phyloP scores from a whole-genome alignment of 2,113 vertebrate genomes.

The Rostratula benghalensis region DNA sequence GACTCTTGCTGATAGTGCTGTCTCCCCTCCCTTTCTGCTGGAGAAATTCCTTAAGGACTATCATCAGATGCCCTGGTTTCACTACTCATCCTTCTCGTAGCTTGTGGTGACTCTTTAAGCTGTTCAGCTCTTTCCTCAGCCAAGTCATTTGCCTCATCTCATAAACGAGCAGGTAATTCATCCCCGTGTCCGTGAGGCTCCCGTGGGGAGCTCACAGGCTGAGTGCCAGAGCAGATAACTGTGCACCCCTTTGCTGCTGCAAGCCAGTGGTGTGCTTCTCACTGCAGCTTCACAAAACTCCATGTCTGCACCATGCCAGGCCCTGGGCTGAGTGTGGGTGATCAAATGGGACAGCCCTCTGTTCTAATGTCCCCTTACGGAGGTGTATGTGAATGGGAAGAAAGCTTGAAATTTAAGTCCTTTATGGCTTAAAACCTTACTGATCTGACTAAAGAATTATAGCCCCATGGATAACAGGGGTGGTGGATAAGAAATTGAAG shows the following conservation, averaged over 20 bases:
- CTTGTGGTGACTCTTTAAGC: neutral
- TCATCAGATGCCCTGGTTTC: neutral
- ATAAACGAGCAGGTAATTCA: neutral
- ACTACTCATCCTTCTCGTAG: neutral
- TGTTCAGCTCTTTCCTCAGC: neutral
- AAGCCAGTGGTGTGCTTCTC: rapidly evolving
- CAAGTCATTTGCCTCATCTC: neutral
- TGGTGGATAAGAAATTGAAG: neutral
- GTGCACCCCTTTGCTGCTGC: neutral
- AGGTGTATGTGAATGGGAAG: neutral
- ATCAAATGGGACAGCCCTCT: neutral
- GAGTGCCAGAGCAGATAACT: neutral
- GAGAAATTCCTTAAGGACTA: neutral
- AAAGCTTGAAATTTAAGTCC: neutral
- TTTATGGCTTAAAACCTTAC: neutral
- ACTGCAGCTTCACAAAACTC: neutral
- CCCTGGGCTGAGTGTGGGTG: neutral
- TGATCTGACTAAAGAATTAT: neutral
- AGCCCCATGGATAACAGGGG: neutral
- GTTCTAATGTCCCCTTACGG: neutral
- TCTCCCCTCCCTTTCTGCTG: neutral
- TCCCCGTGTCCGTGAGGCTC: neutral
- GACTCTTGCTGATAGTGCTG: neutral
- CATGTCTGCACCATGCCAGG: neutral
- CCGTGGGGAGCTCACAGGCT: rapidly evolving